Base-by-base conservation (phyloP, 1,140 invertebrate species). In the Drosophila ambigua region DNA sequence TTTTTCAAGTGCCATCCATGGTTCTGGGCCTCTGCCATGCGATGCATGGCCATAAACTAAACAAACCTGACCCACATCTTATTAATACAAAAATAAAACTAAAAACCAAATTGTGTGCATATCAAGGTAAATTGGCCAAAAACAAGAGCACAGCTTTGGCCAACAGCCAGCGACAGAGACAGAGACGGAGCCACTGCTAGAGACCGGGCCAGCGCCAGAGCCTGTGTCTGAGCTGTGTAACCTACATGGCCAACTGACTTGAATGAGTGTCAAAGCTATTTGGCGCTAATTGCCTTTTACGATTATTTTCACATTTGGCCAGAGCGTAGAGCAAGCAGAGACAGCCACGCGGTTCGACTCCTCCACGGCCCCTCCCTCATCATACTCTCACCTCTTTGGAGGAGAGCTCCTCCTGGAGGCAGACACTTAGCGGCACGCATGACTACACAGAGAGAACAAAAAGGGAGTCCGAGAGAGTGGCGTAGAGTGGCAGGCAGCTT, bases 181-280 rank as follows among this genome's bases (percentile, higher is more conserved):
- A 61, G 54, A 8, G 31, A 3, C 31, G 9, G 31, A 31, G 31
- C 31, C 31, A 8, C 2, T 9, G 31, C 54, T 31, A 61, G 50
- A 31, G 31, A 3, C 31, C 8, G 31, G 9, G 31, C 54, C 26
- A 20, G 31, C 9, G 31, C 31, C 31, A 2, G 2, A 31, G 31
- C 54, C 26, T 20, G 20, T 20, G 20, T 20, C 1, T 52, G 50
- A 55, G 69, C 76, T 26, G 44, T 65, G 69, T 88, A 87, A 88
- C 83, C 83, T 77, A 87, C 83, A 89, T 87, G 79, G 79, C 83
- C 83, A 83, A 66, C 79, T 72, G 75, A 67, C 79, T 83, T 87
- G 79, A 83, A 87, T 87, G 83, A 88, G 83, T 87, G 83, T 88
- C 83, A 87, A 87, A 88, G 83, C 83, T 88, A 88, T 87, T 87